A percentile compares a stretch with the other conserved stretches of the same genome.
phyloP scores from a whole-genome alignment of 1,140 invertebrate genomes.

The Chironomus striatipennis region DNA sequence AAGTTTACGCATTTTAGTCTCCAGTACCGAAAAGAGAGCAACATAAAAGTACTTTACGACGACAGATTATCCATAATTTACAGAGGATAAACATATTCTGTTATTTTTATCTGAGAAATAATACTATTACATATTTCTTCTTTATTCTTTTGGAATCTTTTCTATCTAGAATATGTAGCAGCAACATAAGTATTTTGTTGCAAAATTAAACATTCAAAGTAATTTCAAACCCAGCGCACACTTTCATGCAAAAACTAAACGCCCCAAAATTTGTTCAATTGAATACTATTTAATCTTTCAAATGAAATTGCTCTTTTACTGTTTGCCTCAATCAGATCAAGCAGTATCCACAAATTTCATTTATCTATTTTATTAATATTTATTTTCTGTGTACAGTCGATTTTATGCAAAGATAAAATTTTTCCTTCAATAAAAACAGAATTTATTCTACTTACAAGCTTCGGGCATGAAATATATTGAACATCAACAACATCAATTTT shows the following conservation, averaged over 20 bases:
- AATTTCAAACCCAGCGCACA: background rate
- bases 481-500: background rate
- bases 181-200: background rate
- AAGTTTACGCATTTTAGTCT: no score
- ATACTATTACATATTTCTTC: background rate
- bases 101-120: background rate
- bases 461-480: background rate
- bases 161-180: background rate
- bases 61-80: slow-evolving; percentile 14
- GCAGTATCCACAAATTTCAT: no score
- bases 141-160: background rate
- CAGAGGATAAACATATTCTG: background rate
- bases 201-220: slow-evolving; percentile 11
- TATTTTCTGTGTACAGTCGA: background rate
- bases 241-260: slow-evolving; percentile 14
- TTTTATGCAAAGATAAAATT: background rate
- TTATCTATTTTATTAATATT: no score
- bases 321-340: no score
- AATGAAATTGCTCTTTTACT: no score
- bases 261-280: background rate
- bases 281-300: no score
- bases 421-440: background rate
- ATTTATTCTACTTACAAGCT: background rate
- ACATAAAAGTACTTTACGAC: background rate
- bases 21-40: background rate